Base-by-base conservation (phyloP, 1,140 invertebrate genomes). In the Drosophila kikkawai region DNA sequence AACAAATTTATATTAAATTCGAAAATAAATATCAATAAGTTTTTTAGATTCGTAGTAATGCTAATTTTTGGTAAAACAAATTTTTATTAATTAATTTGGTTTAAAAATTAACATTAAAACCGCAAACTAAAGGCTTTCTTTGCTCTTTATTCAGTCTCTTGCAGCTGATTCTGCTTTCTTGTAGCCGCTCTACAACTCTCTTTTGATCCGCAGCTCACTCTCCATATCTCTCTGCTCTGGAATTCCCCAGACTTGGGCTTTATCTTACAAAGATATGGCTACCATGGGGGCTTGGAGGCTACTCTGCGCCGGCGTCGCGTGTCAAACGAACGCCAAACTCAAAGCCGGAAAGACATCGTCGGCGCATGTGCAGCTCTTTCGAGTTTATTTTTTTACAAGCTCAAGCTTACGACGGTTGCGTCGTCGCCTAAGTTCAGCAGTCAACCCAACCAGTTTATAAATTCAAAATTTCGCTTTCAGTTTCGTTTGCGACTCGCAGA, bases 291-390 rank as follows among this genome's bases (percentile, higher is more conserved):
- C 76, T 80, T 75, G 69, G 60, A 37, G 63, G 73, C 66, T 66
- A 79, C 64, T 84, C 61, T 51, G 61, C 77, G 68, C 39, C 39
- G 80, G 63, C 65, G 59, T 84, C 84, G 84, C 85, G 85, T 87
- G 84, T 87, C 84, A 87, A 83, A 88, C 84, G 85, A 88, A 45
- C 80, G 81, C 73, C 77, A 63, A 66, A 81, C 85, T 83, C 61
- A 41, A 80, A 81, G 77, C 84, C 81, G 84, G 74, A 77, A 82
- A 87, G 83, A 87, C 83, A 84, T 87, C 26, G 64, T 12, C 67
- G 47, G 82, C 79, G 83, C 59, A 45, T 74, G 44, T 53, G 47
- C 32, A 66, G 48, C 32, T 37, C 48, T 55, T 61, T 37, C 34
- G 22, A 34, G 65, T 55, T 29, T 29, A 29, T 29, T 29, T 29